Evolutionary conservation across 2,888 invertebrate species (phyloP).

Genomic region (Chydorus sphaericus): DNA sequence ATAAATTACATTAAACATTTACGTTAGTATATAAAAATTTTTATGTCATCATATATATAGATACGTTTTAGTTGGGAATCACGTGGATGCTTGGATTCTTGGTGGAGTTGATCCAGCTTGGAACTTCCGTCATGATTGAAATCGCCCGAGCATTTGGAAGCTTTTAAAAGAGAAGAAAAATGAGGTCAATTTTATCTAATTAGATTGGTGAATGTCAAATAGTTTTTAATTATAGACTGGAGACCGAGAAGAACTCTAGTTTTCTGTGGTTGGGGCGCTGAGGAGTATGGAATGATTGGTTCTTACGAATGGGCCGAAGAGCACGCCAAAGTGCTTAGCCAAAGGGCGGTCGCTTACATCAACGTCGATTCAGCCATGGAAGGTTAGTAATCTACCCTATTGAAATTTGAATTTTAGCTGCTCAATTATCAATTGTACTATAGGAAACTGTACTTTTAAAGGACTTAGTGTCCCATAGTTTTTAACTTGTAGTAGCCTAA

Average conservation of each 20-base stretch:
- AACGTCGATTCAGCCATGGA: constrained; percentile 21
- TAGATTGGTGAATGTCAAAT: not conserved
- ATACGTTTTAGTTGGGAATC: constrained; percentile 37
- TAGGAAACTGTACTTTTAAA: too few relatives aligned
- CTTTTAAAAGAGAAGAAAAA: constrained; percentile 20
- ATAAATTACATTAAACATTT: too few relatives aligned
- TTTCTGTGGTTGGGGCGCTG: constrained; percentile 16
- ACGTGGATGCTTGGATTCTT: constrained; percentile 37
- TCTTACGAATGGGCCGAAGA: constrained; percentile 30
- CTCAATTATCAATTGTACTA: too few relatives aligned
- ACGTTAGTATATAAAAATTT: not conserved
- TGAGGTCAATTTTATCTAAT: not conserved
- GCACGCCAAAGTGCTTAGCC: constrained; percentile 10
- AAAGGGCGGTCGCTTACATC: constrained; percentile 22
- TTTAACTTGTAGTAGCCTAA: too few relatives aligned
- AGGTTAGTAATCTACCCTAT: constrained; percentile 4
- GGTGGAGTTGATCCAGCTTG: constrained; percentile 35
- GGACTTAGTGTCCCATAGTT: too few relatives aligned
- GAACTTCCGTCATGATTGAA: constrained; percentile 36
- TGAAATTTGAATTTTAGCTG: too few relatives aligned
- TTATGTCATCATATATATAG: constrained; percentile 27
- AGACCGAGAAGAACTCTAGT: constrained; percentile 29
- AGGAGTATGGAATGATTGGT: constrained; percentile 19
- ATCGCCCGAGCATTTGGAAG: constrained; percentile 28
- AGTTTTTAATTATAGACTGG: constrained; percentile 27